A percentile compares a stretch with the other conserved stretches of the same genome.
Conservation (phyloP, 2,113 vertebrate genomes). For the Zapus hudsonius region DNA sequence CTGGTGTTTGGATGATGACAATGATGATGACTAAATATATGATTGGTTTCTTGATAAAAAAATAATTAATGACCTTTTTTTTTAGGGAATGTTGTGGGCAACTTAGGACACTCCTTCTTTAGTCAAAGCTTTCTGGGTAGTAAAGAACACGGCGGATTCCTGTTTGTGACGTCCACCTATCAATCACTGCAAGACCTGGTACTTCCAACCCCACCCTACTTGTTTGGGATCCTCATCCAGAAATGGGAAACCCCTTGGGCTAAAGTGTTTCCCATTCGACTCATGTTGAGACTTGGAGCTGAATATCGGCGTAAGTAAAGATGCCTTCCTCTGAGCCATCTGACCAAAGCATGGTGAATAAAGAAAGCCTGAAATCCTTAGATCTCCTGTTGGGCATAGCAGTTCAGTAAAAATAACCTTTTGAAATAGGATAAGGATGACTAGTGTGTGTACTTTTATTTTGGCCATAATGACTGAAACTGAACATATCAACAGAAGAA, state of each 20-base stretch:
- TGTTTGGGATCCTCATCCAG: constrained; percentile 98
- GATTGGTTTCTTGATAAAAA: constrained; percentile 18
- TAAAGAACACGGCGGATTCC: constrained; percentile 97
- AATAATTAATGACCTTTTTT: constrained; percentile 65
- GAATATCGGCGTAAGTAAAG: constrained; percentile 96
- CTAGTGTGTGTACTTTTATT: neutral
- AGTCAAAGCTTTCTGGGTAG: constrained; percentile 97
- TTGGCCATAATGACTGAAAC: neutral
- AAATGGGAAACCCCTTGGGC: constrained; percentile 99
- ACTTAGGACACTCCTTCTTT: constrained; percentile 98
- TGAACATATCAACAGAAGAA: constrained; percentile 36
- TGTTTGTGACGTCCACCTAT: constrained; percentile 95
- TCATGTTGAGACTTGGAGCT: constrained; percentile 97
- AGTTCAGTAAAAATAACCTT: constrained; percentile 25
- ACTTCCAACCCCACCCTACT: constrained; percentile 95
- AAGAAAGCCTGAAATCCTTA: neutral
- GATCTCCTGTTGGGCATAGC: neutral
- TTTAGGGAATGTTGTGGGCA: constrained; percentile 94
- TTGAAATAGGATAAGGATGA: constrained; percentile 45
- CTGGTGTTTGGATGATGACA: neutral
- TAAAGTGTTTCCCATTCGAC: constrained; percentile 97
- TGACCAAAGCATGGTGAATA: neutral
- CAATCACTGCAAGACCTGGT: constrained; percentile 97
- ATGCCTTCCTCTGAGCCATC: neutral
- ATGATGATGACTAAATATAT: constrained; percentile 20